Conservation (phyloP, 2,888 invertebrate species). For the Agrypnus murinus region DNA sequence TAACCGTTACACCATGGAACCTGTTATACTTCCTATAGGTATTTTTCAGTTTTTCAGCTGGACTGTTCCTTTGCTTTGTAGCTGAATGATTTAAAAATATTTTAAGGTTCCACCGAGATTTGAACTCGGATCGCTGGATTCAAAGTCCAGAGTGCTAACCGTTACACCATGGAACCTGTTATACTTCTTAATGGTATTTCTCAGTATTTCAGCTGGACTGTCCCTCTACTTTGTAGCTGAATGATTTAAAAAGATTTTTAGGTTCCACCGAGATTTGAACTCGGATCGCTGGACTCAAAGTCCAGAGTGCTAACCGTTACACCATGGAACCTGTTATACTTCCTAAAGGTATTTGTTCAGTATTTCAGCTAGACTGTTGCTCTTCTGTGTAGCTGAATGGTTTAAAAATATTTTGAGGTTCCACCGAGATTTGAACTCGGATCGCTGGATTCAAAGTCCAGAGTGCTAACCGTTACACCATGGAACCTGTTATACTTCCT, state of each 20-base stretch:
- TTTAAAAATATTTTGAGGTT: constrained; percentile 71
- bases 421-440: constrained; percentile 88
- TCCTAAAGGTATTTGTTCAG: too few species aligned
- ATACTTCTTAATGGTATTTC: too few species aligned
- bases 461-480: constrained; percentile 87
- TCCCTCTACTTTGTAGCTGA: too few species aligned
- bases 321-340: constrained; percentile 76
- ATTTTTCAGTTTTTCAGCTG: too few species aligned
- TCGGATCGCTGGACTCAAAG: constrained; percentile 87
- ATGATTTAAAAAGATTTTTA: constrained; percentile 9
- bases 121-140: constrained; percentile 88
- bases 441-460: constrained; percentile 88
- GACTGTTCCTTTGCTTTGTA: too few species aligned
- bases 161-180: constrained; percentile 81
- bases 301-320: constrained; percentile 87
- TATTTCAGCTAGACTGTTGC: too few species aligned
- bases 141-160: constrained; percentile 88
- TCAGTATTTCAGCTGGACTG: too few species aligned
- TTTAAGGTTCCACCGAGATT: constrained; percentile 73
- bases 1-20: constrained; percentile 86
- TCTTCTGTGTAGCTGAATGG: neutral
- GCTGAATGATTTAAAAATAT: too few species aligned
- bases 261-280: constrained; percentile 78
- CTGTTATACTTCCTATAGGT: too few species aligned
- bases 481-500: constrained; percentile 76